Evolutionary conservation across 2,888 invertebrate genomes (phyloP).

Genomic region (Cetonia aurata): DNA sequence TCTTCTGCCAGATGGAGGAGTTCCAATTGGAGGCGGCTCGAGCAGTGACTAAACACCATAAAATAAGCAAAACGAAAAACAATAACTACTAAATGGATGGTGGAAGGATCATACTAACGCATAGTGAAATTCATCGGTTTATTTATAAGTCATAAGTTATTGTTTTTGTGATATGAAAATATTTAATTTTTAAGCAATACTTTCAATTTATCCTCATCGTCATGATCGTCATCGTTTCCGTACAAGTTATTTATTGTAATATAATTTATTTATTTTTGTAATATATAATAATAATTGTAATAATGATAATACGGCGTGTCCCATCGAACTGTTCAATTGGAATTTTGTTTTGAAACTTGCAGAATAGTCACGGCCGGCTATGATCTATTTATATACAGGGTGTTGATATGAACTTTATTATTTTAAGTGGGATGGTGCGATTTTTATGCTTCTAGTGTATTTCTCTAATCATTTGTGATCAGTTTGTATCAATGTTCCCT

Average conservation of each 20-base stretch:
- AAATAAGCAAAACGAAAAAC: conserved; percentile 58
- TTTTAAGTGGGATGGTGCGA: no score
- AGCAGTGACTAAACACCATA: conserved; percentile 73
- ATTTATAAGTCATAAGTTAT: conserved; percentile 32
- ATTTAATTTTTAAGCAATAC: conserved; percentile 39
- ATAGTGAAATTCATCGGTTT: conserved; percentile 42
- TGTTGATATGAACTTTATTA: no score
- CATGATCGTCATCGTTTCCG: conserved; percentile 22
- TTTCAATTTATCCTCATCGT: conserved; percentile 11
- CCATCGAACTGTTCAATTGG: no score
- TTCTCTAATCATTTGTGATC: no score
- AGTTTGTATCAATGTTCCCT: no score
- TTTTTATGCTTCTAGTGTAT: no score
- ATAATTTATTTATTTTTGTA: conserved; percentile 42
- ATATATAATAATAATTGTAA: conserved; percentile 20
- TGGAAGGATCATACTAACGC: conserved; percentile 7
- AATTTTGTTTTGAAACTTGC: no score
- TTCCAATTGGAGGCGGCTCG: conserved; percentile 83
- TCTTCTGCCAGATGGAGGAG: conserved; percentile 88
- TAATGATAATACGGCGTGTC: conserved; percentile 19
- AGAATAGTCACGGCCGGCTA: no score
- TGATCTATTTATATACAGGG: no score
- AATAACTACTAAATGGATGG: conserved; percentile 62
- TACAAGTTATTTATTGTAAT: conserved; percentile 39
- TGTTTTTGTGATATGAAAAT: conserved; percentile 39